Conservation (phyloP, 2,797 vertebrate species). For the Cheirogaleus major region DNA sequence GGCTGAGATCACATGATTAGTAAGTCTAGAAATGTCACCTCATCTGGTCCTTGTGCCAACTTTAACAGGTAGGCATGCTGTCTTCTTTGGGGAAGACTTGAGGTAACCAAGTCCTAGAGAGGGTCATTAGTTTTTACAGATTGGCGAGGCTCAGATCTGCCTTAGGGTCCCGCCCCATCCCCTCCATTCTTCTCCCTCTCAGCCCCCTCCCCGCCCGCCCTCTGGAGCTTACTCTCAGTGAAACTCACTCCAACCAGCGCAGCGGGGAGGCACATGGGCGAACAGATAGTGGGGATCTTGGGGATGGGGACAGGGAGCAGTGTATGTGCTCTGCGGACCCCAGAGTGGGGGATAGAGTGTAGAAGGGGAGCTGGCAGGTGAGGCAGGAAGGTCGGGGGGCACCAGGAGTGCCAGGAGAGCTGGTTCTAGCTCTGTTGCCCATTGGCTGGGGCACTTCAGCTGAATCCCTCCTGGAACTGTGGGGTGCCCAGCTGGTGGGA, state of each 20-base stretch:
- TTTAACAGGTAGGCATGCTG: background rate
- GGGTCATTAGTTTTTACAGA: fast-evolving
- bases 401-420: fast-evolving
- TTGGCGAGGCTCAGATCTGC: background rate
- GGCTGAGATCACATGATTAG: background rate
- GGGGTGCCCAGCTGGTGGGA: background rate
- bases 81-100: background rate
- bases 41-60: background rate
- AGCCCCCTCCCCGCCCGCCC: too few species aligned
- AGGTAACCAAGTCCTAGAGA: background rate
- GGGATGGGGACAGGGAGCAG: background rate
- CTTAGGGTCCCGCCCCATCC: fast-evolving
- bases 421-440: too few species aligned
- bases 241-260: background rate
- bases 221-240: background rate
- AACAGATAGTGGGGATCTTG: background rate
- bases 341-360: background rate
- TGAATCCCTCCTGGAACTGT: fast-evolving
- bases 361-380: background rate
- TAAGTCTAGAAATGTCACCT: background rate
- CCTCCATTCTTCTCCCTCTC: background rate
- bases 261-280: background rate
- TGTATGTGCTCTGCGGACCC: background rate
- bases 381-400: background rate
- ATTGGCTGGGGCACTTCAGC: background rate